Conservation (phyloP, 2,797 vertebrate genomes). For the Argentina silus region DNA sequence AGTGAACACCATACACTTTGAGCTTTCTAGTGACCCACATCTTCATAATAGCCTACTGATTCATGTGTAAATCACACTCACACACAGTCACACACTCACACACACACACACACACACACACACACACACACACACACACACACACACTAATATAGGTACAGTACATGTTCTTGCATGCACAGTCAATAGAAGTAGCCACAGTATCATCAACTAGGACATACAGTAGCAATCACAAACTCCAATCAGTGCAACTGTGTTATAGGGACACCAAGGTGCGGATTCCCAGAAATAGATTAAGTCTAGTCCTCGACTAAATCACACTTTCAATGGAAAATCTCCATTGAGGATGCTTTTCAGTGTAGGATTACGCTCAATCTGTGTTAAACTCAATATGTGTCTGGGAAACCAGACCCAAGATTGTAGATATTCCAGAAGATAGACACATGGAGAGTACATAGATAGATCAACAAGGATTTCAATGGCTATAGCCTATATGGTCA, state of each 20-base stretch:
- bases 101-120: conserved; percentile 7
- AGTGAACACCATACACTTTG: conserved; percentile 33
- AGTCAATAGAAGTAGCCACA: conserved; percentile 11
- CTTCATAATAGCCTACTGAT: neutral
- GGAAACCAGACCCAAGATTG: too few relatives aligned
- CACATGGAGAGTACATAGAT: neutral
- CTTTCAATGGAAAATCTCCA: too few relatives aligned
- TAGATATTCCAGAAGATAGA: neutral
- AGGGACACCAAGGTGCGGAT: neutral
- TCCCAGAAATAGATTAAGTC: too few relatives aligned
- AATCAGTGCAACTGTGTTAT: neutral
- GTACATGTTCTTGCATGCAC: conserved; percentile 39
- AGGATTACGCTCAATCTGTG: too few relatives aligned
- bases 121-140: conserved; percentile 16
- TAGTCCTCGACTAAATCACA: too few relatives aligned
- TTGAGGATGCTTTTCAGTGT: too few relatives aligned
- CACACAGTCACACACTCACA: neutral
- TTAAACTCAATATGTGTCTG: too few relatives aligned
- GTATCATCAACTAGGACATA: conserved; percentile 4
- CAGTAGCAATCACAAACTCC: neutral
- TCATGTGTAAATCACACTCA: conserved; percentile 2
- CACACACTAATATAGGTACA: conserved; percentile 1
- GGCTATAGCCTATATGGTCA: neutral
- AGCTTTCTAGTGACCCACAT: conserved; percentile 15
- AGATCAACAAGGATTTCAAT: neutral